Evolutionary conservation across 2,113 vertebrate genomes (phyloP).

Genomic region (Brienomyrus brachyistius): DNA sequence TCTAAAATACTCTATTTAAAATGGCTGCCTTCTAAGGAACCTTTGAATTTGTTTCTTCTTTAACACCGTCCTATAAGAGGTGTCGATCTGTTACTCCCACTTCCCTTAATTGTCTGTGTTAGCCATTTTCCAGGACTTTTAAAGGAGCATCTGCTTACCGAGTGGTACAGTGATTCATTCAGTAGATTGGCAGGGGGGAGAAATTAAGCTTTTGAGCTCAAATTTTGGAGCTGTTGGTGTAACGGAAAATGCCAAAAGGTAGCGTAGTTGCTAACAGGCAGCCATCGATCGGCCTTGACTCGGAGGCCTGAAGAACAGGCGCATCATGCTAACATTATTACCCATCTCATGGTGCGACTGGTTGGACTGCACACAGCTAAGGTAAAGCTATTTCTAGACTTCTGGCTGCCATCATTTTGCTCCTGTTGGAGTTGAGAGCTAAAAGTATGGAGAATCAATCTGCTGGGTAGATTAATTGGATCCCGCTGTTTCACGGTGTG

Average conservation of each 20-base stretch:
- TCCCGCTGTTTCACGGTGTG: neutral
- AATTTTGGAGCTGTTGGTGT: neutral
- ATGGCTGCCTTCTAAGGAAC: neutral
- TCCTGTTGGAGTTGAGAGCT: neutral
- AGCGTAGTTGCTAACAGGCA: neutral
- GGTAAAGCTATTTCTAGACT: neutral
- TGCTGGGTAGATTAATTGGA: conserved; percentile 23
- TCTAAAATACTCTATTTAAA: neutral
- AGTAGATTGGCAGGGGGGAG: neutral
- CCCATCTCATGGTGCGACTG: neutral
- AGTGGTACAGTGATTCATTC: neutral
- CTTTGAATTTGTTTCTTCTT: neutral
- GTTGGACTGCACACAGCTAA: neutral
- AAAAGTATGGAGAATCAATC: neutral
- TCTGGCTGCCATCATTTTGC: neutral
- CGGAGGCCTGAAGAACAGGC: neutral
- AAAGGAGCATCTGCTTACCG: neutral
- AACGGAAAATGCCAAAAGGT: neutral
- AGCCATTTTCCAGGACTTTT: neutral
- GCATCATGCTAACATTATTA: neutral
- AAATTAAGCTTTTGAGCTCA: neutral
- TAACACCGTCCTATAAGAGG: neutral
- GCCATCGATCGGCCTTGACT: neutral
- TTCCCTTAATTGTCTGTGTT: neutral
- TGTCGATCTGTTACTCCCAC: neutral